These are phyloP conservation scores for Cordylochernes scorpioides DNA, from an alignment of 2,888 invertebrate genomes.

Conservation along the genomic window DNA sequence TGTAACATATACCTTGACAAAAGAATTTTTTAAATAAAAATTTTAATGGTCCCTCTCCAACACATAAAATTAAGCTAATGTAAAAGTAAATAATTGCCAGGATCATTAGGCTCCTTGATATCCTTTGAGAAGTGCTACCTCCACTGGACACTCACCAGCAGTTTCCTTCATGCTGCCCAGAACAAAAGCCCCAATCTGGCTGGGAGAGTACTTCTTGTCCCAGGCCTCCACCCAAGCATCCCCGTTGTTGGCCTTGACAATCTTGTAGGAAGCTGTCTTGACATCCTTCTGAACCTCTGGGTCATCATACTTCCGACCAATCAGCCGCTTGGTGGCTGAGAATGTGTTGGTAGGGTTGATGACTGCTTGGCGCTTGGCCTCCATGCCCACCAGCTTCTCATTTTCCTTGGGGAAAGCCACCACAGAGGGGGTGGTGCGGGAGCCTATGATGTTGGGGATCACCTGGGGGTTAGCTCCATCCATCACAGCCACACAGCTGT, in stretches of 20 bases:
- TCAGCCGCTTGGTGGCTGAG: slow-evolving; percentile 89
- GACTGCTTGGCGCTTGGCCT: slow-evolving; percentile 91
- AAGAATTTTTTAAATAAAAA: no score
- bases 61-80: no score
- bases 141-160: slow-evolving; percentile 32
- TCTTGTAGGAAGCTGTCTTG: slow-evolving; percentile 83
- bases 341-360: slow-evolving; percentile 93
- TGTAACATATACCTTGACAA: no score
- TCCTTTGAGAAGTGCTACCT: no score
- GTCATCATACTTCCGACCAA: slow-evolving; percentile 80
- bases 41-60: no score
- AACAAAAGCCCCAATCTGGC: slow-evolving; percentile 88
- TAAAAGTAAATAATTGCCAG: no score
- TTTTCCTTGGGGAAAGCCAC: slow-evolving; percentile 77
- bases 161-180: slow-evolving; percentile 94
- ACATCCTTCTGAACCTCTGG: slow-evolving; percentile 89
- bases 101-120: no score
- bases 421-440: slow-evolving; percentile 89
- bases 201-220: slow-evolving; percentile 90
- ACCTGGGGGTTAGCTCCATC: slow-evolving; percentile 94
- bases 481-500: slow-evolving; percentile 98
- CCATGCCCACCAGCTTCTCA: slow-evolving; percentile 84
- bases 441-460: slow-evolving; percentile 82
- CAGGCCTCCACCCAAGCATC: slow-evolving; percentile 96
- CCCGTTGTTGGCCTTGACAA: slow-evolving; percentile 80